Evolutionary conservation across 2,888 invertebrate species (phyloP).

Genomic region (Campoplex nolae): DNA sequence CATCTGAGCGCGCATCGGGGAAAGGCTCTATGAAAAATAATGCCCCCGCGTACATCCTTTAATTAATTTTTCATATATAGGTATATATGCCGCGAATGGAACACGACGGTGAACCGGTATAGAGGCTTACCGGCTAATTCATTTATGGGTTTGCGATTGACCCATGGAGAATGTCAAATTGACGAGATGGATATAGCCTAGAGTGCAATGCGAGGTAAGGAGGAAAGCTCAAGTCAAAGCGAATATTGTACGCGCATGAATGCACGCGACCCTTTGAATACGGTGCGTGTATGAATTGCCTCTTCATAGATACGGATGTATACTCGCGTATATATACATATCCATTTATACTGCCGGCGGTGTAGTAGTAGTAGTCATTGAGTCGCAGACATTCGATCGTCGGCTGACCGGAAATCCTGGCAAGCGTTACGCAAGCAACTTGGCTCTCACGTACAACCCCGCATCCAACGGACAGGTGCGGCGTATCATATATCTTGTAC

Average conservation of each 20-base stretch:
- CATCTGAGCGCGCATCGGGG: too few relatives aligned
- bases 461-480: conserved; percentile 41
- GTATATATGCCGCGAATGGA: background rate
- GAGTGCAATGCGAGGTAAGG: conserved; percentile 45
- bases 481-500: background rate
- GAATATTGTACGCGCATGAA: conserved; percentile 45
- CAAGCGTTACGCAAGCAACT: conserved; percentile 55
- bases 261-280: conserved; percentile 53
- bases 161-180: conserved; percentile 56
- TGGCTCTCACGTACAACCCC: conserved; percentile 43
- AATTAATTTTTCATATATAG: too few relatives aligned
- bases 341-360: background rate
- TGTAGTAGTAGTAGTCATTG: background rate
- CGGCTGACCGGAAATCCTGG: conserved; percentile 66
- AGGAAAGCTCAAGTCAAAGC: conserved; percentile 18
- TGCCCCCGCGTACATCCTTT: too few relatives aligned
- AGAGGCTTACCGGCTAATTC: background rate
- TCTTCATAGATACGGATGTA: background rate
- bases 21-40: too few relatives aligned
- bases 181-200: background rate
- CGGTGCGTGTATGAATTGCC: conserved; percentile 47
- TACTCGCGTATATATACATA: conserved; percentile 1
- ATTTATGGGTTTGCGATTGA: conserved; percentile 30
- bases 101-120: background rate
- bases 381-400: conserved; percentile 44